Evolutionary conservation across 2,797 vertebrate species (phyloP), one percentile per base, ranked within the genome.

Genomic region (Chelidonichthys spinosus): DNA sequence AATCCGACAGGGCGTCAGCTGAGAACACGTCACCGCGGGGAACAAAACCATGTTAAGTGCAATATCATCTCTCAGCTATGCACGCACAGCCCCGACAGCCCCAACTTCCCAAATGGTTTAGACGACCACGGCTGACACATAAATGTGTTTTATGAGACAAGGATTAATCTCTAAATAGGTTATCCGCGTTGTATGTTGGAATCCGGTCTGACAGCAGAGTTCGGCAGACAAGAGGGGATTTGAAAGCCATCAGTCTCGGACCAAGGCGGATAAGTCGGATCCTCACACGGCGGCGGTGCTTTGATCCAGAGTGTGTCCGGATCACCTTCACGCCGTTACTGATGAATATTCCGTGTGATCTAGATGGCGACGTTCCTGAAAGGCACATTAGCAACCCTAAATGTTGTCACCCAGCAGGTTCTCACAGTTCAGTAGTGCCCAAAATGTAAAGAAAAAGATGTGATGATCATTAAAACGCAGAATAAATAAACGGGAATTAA

Each of bases 121-220:
- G 70, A 68, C 71, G 65, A 64, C 71, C 56, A 56, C 9, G 60
- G 71, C 50, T 83, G 85, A 88, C 74, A 77, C 83, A 74, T 69
- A 75, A 87, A 82, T 68, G 66, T 84, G 76, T 89, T 92, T 90
- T 82, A 87, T 69, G 83, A 78, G 72, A 70, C 70, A n/a, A 63
- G 76, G 89, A 92, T 94, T 93, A 84, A 85, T 90, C 86, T 88
- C 49, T 84, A 89, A 93, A 87, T 86, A 88, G 86, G 72, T 86
- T 86, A 74, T 69, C 76, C 68, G 50, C 56, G 73, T 81, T 81
- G 74, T 69, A 44, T 68, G 70, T 74, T 69, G 75, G 66, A 81
- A 80, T 80, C 25, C 1, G 44, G 66, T 54, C 42, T 59, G 74
- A 77, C 74, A 54, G 69, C 60, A 40, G 72, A 74, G 67, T 55